phyloP scores from a whole-genome alignment of 2,113 vertebrate species.

The Bothrops jararaca region DNA sequence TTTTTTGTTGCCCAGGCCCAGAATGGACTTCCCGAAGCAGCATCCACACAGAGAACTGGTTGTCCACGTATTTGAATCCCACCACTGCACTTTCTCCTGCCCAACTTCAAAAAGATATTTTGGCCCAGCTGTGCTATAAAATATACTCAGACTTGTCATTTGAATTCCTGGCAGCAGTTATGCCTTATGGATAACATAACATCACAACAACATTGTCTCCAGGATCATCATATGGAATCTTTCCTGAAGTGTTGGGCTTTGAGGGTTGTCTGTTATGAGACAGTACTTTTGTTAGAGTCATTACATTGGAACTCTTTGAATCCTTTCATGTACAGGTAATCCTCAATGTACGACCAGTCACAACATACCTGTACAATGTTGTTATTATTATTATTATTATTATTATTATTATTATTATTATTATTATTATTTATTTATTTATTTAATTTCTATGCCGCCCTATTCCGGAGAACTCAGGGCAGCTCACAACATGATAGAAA shows the following conservation, averaged over 20 bases:
- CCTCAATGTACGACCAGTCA: not conserved
- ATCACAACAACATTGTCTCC: not conserved
- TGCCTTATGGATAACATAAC: not conserved
- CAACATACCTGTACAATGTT: too few species aligned
- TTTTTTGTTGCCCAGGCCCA: too few species aligned
- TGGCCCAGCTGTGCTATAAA: not conserved
- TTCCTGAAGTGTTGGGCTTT: not conserved
- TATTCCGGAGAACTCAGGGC: too few species aligned
- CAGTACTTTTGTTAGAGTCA: not conserved
- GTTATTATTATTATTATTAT: too few species aligned
- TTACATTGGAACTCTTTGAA: not conserved
- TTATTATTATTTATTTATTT: too few species aligned
- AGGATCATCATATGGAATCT: not conserved
- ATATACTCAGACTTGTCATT: not conserved
- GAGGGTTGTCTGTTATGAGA: too few species aligned
- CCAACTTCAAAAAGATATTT: not conserved
- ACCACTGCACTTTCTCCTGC: not conserved
- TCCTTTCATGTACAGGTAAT: not conserved
- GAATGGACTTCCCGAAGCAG: too few species aligned
- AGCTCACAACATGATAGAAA: too few species aligned
- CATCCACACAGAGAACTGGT: too few species aligned
- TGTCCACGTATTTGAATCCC: too few species aligned
- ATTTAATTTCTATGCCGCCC: too few species aligned
- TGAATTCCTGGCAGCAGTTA: not conserved
- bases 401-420: too few species aligned